Base-by-base conservation (phyloP, 2,113 vertebrate genomes). In the Brachypteracias leptosomus region DNA sequence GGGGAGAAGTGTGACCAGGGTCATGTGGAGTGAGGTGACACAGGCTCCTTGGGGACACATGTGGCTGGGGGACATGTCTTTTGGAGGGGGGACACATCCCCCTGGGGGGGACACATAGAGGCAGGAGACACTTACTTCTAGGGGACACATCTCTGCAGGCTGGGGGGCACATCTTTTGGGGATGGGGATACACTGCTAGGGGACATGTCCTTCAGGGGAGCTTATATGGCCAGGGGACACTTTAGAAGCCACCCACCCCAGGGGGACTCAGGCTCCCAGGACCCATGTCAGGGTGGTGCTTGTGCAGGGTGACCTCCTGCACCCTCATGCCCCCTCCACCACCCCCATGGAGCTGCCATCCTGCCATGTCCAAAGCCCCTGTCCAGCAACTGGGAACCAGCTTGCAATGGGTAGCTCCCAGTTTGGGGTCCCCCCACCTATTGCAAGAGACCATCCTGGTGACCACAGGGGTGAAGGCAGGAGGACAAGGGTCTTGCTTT, bases 51-150 rank as follows among this genome's bases (percentile, higher is more conserved):
- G 57, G 83, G 38, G 47, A 83, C 67, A 54, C 20, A 1, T 0
- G 0, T 26, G 33, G 13, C 31, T 14, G 57, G 18, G 16, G 40
- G 11, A 4, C 1, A 1, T 9, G 9, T 77, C 33, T 61, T 31
- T 14, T 74, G 70, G 59, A 59, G 46, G 22, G n/a, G 28, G 70
- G 11, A 38, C 8, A 4, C 11, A 13, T 16, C 46, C 42, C 61
- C 38, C 16, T 8, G 54, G 57, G 68, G 35, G 49, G n/a, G n/a
- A 22, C 35, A 25, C 7, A 24, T 22, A 15, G 21, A 40, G 36
- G 49, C 6, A 59, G 28, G 13, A 20, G 16, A 8, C 17, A 36
- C 4, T 14, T 59, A 29, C 38, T 46, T 18, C 19, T 51, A 35
- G 4, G 16, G 9, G 13, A 38, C 7, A 3, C 5, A 21, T 59